phyloP scores from a whole-genome alignment of 2,113 vertebrate species.

The Geococcyx californianus region DNA sequence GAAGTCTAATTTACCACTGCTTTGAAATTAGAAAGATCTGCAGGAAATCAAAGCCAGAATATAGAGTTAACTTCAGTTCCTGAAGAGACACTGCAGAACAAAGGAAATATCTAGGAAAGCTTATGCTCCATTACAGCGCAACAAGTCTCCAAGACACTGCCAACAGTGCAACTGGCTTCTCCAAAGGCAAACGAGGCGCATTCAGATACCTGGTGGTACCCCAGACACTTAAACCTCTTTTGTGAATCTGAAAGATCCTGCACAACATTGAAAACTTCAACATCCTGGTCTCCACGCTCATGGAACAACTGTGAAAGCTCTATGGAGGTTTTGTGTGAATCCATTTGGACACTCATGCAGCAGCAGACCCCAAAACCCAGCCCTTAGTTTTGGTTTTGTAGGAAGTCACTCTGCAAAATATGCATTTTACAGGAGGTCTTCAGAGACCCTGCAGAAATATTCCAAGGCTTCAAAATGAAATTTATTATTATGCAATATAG shows the following conservation, averaged over 20 bases:
- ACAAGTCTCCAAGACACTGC: background rate
- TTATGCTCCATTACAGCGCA: background rate
- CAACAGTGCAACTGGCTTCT: background rate
- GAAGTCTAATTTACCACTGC: background rate
- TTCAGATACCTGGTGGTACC: background rate
- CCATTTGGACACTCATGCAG: background rate
- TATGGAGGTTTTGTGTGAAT: background rate
- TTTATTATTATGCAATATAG: background rate
- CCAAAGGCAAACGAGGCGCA: background rate
- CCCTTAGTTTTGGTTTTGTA: background rate
- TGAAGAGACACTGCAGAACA: background rate
- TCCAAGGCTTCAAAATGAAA: background rate
- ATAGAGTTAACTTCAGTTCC: background rate
- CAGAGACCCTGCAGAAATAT: background rate
- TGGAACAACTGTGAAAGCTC: background rate
- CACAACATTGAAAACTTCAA: background rate
- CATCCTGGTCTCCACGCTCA: background rate
- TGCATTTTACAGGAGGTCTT: background rate
- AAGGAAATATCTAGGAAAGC: background rate
- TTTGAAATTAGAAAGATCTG: background rate
- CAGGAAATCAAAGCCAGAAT: background rate
- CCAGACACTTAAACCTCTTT: background rate
- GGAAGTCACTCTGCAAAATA: background rate
- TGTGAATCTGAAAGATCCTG: background rate
- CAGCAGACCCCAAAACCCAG: background rate